These are phyloP conservation scores for Microcebus jonahi DNA, from an alignment of 2,113 vertebrate genomes.

Conservation along the genomic window DNA sequence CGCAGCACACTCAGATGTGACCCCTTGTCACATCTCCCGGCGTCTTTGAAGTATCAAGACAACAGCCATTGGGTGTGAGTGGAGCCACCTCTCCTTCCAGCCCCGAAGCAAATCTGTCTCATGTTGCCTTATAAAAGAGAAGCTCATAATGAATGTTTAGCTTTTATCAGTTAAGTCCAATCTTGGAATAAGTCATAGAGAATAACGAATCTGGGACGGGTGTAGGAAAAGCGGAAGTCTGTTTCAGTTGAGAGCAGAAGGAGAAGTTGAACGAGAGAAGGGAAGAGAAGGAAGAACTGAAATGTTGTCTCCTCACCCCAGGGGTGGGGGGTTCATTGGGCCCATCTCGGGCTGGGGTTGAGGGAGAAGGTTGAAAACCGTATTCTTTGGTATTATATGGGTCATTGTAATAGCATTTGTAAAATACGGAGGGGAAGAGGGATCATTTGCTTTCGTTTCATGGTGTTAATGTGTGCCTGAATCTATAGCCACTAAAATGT, in stretches of 20 bases:
- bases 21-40: constrained; percentile 61
- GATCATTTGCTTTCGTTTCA: constrained; percentile 68
- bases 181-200: constrained; percentile 83
- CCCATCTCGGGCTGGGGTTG: not conserved
- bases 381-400: constrained; percentile 75
- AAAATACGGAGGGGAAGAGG: constrained; percentile 15
- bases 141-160: constrained; percentile 86
- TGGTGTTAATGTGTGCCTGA: constrained; percentile 75
- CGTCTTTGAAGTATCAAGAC: constrained; percentile 76
- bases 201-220: constrained; percentile 78
- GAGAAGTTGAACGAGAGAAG: not conserved
- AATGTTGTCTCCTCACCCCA: not conserved
- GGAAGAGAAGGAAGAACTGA: not conserved
- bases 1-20: not conserved
- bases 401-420: constrained; percentile 58
- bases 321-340: not conserved
- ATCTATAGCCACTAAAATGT: constrained; percentile 76
- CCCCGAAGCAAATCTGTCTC: constrained; percentile 83
- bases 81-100: constrained; percentile 61
- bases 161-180: constrained; percentile 82
- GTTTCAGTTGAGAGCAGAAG: constrained; percentile 64
- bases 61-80: constrained; percentile 82
- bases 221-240: constrained; percentile 75
- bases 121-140: constrained; percentile 89
- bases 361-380: not conserved